Base-by-base conservation (phyloP, 2,888 invertebrate species). In the Lasioglossum villosulum region DNA sequence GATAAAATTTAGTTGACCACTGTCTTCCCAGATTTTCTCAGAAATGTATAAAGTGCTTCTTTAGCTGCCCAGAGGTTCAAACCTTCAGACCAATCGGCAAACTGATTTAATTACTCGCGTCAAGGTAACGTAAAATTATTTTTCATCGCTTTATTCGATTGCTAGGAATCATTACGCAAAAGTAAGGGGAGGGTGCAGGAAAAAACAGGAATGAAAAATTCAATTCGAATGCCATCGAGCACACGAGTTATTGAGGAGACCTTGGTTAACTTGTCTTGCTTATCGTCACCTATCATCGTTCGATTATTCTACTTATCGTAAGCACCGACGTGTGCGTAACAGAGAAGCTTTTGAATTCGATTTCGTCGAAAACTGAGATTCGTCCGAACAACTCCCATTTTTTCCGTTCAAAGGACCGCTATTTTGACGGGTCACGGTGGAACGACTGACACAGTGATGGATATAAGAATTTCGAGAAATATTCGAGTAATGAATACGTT, bases 281-380 rank as follows among this genome's bases (percentile, higher is more conserved):
- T 68, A 68, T 68, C 37, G 34, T 23, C 37, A 37, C 68, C 37
- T 37, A 68, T 68, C 68, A 68, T 68, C 68, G 68, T 68, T 68
- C 68, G 68, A 68, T 37, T 68, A 68, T 68, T 68, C 68, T 68
- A 37, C 19, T 68, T 68, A 68, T 23, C 16, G 37, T 19, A 68
- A 68, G 68, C 68, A 37, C 34, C 23, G 16, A 37, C 14, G 68
- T 68, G 23, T 23, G 8, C 23, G 37, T 68, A 23, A 23, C 37
- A 37, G 4, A 23, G 37, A 19, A 34, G 10, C 10, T 23, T 68
- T 37, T 8, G 37, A 37, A 37, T 68, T 37, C 68, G 37, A 37
- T 68, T 19, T 19, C 68, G 68, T 68, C 23, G 34, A 37, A 63
- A 63, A 63, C 2, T 8, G 8, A 30, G 30, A 1, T 30, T 63